These are phyloP conservation scores for Pomatostomus ruficeps DNA, from an alignment of 2,113 vertebrate genomes.

Conservation along the genomic window DNA sequence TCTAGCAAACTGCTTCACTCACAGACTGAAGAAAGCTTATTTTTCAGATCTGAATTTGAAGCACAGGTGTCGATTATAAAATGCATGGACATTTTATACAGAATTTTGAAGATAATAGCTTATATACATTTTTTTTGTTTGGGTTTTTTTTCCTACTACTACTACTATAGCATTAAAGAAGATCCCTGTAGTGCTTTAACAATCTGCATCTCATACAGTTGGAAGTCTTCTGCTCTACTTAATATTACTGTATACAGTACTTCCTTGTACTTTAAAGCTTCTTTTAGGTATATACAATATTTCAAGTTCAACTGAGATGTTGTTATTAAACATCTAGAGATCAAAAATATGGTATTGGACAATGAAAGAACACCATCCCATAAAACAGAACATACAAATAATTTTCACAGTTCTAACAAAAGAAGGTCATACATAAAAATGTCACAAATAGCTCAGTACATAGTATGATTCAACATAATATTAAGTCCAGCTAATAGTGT, in stretches of 20 bases:
- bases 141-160: not conserved
- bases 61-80: not conserved
- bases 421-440: slow-evolving; percentile 35
- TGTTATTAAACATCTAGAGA: not conserved
- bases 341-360: not conserved
- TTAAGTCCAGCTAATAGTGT: slow-evolving; percentile 31
- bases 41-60: slow-evolving; percentile 16
- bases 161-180: not conserved
- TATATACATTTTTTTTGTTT: not conserved
- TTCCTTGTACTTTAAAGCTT: not conserved
- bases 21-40: not conserved
- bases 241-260: not conserved
- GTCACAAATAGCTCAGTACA: not conserved
- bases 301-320: not conserved
- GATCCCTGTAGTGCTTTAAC: not conserved
- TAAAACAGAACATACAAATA: slow-evolving; percentile 29
- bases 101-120: not conserved
- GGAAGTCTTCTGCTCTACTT: not conserved
- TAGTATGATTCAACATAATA: slow-evolving; percentile 21
- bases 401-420: slow-evolving; percentile 57
- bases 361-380: slow-evolving; percentile 30
- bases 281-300: not conserved
- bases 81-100: not conserved
- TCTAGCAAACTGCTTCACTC: not conserved
- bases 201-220: not conserved